These are phyloP conservation scores for Phalacrocorax pelagicus DNA, from an alignment of 2,113 vertebrate species.

Conservation along the genomic window DNA sequence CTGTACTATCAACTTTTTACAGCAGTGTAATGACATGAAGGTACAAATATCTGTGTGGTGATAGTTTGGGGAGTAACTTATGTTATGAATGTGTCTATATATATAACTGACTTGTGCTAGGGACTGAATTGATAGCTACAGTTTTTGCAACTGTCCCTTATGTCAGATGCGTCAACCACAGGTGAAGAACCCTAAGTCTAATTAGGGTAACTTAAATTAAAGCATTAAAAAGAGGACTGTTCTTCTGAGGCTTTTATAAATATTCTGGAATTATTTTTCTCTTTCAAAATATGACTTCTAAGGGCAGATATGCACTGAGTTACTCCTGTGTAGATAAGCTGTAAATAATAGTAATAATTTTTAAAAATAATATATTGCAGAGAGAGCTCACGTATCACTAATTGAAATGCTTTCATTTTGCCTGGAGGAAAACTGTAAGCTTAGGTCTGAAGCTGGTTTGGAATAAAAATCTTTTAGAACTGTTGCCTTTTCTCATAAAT, in stretches of 20 bases:
- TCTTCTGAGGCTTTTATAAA: background rate
- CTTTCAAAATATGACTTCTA: background rate
- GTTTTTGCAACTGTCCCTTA: background rate
- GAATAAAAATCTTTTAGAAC: background rate
- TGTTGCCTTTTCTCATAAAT: background rate
- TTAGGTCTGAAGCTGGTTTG: background rate
- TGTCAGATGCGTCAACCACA: background rate
- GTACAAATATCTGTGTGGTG: background rate
- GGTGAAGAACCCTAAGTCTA: background rate
- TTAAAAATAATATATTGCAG: background rate
- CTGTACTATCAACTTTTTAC: background rate
- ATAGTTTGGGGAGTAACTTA: background rate
- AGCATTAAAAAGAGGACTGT: background rate
- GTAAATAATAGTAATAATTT: background rate
- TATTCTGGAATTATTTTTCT: background rate
- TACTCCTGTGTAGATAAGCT: background rate
- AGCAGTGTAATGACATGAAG: background rate
- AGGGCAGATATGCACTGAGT: background rate
- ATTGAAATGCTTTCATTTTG: background rate
- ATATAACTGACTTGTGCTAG: background rate
- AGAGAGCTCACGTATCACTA: background rate
- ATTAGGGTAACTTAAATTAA: background rate
- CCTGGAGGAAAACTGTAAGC: background rate
- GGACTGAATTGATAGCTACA: background rate
- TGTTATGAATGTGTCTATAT: background rate